Evolutionary conservation across 2,888 invertebrate species (phyloP).

Genomic region (Drosophila nr. perissopoda): DNA sequence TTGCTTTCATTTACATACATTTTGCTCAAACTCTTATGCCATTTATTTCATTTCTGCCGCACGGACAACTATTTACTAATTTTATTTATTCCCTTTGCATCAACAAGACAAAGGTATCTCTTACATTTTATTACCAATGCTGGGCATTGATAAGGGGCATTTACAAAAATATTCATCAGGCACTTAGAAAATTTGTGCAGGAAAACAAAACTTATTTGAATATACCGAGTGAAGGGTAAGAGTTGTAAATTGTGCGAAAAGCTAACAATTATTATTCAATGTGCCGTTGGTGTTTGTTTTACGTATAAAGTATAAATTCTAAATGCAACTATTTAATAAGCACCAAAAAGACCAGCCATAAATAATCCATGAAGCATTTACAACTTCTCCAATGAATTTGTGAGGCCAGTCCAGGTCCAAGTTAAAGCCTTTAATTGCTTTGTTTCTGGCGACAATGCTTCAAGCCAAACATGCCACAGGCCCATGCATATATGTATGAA

Average conservation of each 20-base stretch:
- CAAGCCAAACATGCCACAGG: conserved; percentile 7
- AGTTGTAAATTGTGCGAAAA: conserved; percentile 36
- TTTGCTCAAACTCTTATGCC: neutral
- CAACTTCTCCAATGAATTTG: conserved; percentile 35
- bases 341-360: conserved; percentile 62
- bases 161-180: conserved; percentile 10
- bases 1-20: neutral
- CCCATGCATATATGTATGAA: conserved; percentile 13
- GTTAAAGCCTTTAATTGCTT: conserved; percentile 72
- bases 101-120: conserved; percentile 1
- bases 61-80: neutral
- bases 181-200: neutral
- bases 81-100: conserved; percentile 8
- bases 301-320: conserved; percentile 58
- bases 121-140: conserved; percentile 10
- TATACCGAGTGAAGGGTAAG: conserved; percentile 19
- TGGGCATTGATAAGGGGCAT: conserved; percentile 1
- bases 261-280: conserved; percentile 57
- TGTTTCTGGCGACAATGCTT: conserved; percentile 56
- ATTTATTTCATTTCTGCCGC: conserved; percentile 6
- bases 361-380: conserved; percentile 59
- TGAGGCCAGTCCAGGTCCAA: conserved; percentile 27
- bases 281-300: conserved; percentile 20
- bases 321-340: conserved; percentile 74
- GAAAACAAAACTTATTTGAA: conserved; percentile 18